phyloP scores from a whole-genome alignment of 2,113 vertebrate genomes.

The Agelaius phoeniceus region DNA sequence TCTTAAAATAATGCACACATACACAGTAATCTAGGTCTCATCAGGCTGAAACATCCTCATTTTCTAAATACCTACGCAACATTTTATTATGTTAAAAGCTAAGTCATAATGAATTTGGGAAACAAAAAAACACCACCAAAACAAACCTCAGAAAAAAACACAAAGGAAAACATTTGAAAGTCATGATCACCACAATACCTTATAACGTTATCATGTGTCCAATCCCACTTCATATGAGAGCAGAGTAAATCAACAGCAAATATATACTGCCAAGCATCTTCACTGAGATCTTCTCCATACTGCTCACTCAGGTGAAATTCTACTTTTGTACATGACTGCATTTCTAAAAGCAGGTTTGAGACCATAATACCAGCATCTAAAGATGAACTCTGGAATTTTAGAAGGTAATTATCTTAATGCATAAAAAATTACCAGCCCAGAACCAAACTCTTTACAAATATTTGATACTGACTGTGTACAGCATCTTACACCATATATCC shows the following conservation, averaged over 20 bases:
- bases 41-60: not conserved
- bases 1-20: not conserved
- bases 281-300: slow-evolving; percentile 84
- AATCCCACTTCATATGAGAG: slow-evolving; percentile 86
- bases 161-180: not conserved
- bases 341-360: slow-evolving; percentile 79
- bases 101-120: not conserved
- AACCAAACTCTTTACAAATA: not conserved
- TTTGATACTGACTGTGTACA: not conserved
- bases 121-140: not conserved
- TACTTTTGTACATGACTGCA: slow-evolving; percentile 78
- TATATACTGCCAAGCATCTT: slow-evolving; percentile 85
- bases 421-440: not conserved
- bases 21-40: not conserved
- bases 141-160: not conserved
- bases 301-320: slow-evolving; percentile 79
- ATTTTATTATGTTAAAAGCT: not conserved
- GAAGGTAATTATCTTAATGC: slow-evolving; percentile 15
- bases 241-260: slow-evolving; percentile 90
- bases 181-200: slow-evolving; percentile 71
- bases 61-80: not conserved
- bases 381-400: slow-evolving; percentile 79
- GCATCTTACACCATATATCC: not conserved
- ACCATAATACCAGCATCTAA: slow-evolving; percentile 80
- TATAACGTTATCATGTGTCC: slow-evolving; percentile 89